Evolutionary conservation across 2,797 vertebrate genomes (phyloP).

Genomic region (Anabas testudineus): DNA sequence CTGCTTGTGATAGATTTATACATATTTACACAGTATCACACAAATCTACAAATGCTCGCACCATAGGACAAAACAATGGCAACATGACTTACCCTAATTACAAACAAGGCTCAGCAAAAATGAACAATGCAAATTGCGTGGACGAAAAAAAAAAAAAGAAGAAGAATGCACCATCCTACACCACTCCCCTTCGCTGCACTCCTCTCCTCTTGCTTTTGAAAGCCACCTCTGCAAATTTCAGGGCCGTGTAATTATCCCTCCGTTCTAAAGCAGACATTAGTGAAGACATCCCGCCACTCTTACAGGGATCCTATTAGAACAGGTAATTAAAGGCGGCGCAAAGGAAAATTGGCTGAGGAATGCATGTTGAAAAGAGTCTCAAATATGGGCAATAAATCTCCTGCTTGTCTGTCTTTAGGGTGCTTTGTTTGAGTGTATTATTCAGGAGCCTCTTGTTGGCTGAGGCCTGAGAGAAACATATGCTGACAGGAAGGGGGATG

Average conservation of each 20-base stretch:
- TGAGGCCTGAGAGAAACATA: conserved; percentile 72
- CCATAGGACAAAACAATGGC: conserved; percentile 21
- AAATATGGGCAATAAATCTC: conserved; percentile 72
- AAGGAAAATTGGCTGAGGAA: conserved; percentile 67
- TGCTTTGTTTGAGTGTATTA: conserved; percentile 70
- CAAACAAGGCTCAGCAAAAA: conserved; percentile 66
- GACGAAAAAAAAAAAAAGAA: conserved; percentile 29
- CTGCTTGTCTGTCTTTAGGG: conserved; percentile 67
- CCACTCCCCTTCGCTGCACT: conserved; percentile 9
- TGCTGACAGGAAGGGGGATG: conserved; percentile 75
- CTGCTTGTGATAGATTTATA: conserved; percentile 16
- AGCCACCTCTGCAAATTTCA: conserved; percentile 59
- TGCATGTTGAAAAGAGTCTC: conserved; percentile 62
- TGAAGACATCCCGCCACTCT: conserved; percentile 74
- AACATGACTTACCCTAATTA: conserved; percentile 66
- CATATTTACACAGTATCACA: conserved; percentile 13
- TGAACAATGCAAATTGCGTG: conserved; percentile 52
- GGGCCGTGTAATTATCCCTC: conserved; percentile 69
- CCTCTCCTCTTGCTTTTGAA: conserved; percentile 45
- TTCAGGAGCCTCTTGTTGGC: conserved; percentile 76
- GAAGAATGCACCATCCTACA: background rate
- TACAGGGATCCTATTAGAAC: conserved; percentile 76
- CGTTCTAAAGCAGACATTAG: conserved; percentile 73
- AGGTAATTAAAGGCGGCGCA: conserved; percentile 77
- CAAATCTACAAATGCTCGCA: conserved; percentile 15